These are phyloP conservation scores for Verasper variegatus DNA, from an alignment of 2,113 vertebrate genomes.

Conservation along the genomic window DNA sequence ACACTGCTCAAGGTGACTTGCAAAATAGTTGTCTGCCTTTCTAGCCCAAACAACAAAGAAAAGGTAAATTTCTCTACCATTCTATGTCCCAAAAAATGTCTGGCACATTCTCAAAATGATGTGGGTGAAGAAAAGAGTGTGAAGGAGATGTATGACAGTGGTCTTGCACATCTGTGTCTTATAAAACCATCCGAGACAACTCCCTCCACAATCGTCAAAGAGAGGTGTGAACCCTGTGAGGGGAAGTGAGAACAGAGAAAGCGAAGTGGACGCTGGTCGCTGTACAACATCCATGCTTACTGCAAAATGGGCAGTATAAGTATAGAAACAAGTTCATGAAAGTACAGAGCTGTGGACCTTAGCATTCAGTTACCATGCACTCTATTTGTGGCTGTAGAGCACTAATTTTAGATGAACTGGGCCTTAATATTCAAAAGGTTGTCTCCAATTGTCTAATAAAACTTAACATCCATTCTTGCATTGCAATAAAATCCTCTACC, in stretches of 20 bases:
- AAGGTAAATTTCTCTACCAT: too few species aligned
- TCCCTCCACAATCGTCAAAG: constrained; percentile 24
- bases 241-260: constrained; percentile 28
- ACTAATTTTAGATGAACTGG: not conserved
- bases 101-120: constrained; percentile 1
- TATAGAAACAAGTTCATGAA: constrained; percentile 10
- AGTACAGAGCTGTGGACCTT: constrained; percentile 16
- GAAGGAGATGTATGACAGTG: not conserved
- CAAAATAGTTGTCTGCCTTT: too few species aligned
- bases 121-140: not conserved
- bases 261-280: constrained; percentile 11
- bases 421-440: not conserved
- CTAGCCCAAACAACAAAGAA: too few species aligned
- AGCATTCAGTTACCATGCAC: not conserved
- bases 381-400: not conserved
- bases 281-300: not conserved
- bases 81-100: not conserved
- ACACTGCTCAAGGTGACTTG: too few species aligned
- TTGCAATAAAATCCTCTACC: not conserved
- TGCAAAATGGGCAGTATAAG: constrained; percentile 22
- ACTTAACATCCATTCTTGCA: not conserved
- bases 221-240: constrained; percentile 25
- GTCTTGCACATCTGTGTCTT: constrained; percentile 16
- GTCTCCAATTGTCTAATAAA: not conserved
- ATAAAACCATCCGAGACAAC: constrained; percentile 18